A percentile compares a stretch with the other conserved stretches of the same genome.
phyloP scores from a whole-genome alignment of 2,113 vertebrate species.

The Todiramphus chloris region DNA sequence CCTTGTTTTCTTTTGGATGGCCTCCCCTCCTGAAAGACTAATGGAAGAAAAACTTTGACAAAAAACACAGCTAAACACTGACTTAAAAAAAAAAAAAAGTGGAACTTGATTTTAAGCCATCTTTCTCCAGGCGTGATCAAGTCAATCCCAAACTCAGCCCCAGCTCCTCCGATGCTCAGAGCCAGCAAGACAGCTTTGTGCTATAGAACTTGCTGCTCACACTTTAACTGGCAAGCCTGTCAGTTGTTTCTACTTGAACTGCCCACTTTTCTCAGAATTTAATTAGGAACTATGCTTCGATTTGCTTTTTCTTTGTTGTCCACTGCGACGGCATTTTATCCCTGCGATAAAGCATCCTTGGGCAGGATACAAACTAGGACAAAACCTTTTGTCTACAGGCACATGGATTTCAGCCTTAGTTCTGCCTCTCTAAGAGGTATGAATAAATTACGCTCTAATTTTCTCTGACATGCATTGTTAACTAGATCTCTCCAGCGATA shows the following conservation, averaged over 20 bases:
- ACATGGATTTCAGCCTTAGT: neutral
- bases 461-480: conserved; percentile 3
- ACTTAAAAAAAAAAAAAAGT: neutral
- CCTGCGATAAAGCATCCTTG: neutral
- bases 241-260: neutral
- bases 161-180: neutral
- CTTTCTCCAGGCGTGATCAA: neutral
- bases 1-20: neutral
- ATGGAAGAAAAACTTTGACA: conserved; percentile 31
- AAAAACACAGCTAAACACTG: neutral
- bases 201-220: neutral
- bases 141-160: neutral
- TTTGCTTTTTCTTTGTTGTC: neutral
- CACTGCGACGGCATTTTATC: neutral
- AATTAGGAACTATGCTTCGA: neutral
- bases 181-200: neutral
- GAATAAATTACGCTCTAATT: conserved; percentile 17
- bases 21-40: conserved; percentile 23
- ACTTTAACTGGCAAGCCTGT: neutral
- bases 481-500: conserved; percentile 4
- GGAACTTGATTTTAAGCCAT: conserved; percentile 13
- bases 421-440: neutral
- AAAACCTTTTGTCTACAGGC: neutral
- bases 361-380: neutral
- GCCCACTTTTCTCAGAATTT: neutral